Evolutionary conservation across 1,140 invertebrate species (phyloP).

Genomic region (Samia ricini): DNA sequence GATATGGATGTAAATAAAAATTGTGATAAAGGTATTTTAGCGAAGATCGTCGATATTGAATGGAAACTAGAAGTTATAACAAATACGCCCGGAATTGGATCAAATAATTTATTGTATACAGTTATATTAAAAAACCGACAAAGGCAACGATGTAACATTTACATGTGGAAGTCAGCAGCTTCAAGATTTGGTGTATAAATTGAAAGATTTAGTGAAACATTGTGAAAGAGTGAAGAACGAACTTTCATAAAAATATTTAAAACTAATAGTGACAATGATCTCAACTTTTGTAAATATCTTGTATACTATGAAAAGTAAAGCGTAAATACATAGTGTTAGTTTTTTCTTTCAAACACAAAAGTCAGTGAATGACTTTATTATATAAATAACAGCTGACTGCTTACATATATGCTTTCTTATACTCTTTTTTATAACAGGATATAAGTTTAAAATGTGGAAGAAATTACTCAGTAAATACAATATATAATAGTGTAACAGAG

Average conservation of each 20-base stretch:
- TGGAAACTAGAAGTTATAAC: slow-evolving; percentile 81
- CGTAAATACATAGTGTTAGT: too few relatives aligned
- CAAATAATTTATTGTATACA: slow-evolving; percentile 67
- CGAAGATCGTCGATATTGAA: slow-evolving; percentile 81
- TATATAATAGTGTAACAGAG: too few relatives aligned
- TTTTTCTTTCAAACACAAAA: too few relatives aligned
- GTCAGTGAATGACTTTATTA: too few relatives aligned
- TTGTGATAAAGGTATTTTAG: slow-evolving; percentile 43
- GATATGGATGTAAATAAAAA: slow-evolving; percentile 29
- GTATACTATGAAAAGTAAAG: not conserved
- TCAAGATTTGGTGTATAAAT: slow-evolving; percentile 82
- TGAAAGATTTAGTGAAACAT: slow-evolving; percentile 81
- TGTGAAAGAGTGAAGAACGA: slow-evolving; percentile 77
- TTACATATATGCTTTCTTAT: too few relatives aligned
- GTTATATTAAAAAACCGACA: slow-evolving; percentile 67
- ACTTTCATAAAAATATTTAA: slow-evolving; percentile 21
- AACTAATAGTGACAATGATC: not conserved
- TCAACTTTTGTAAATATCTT: not conserved
- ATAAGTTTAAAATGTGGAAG: too few relatives aligned
- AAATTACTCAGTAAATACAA: too few relatives aligned
- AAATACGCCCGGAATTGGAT: slow-evolving; percentile 58
- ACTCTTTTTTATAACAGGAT: too few relatives aligned
- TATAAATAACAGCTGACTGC: too few relatives aligned
- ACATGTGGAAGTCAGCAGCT: slow-evolving; percentile 80
- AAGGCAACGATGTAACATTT: slow-evolving; percentile 77